Percentiles rank a stretch among this genome's conserved stretches.
Evolutionary conservation across 1,140 invertebrate species (phyloP).

Genomic region (Carcinoscorpius rotundicauda): DNA sequence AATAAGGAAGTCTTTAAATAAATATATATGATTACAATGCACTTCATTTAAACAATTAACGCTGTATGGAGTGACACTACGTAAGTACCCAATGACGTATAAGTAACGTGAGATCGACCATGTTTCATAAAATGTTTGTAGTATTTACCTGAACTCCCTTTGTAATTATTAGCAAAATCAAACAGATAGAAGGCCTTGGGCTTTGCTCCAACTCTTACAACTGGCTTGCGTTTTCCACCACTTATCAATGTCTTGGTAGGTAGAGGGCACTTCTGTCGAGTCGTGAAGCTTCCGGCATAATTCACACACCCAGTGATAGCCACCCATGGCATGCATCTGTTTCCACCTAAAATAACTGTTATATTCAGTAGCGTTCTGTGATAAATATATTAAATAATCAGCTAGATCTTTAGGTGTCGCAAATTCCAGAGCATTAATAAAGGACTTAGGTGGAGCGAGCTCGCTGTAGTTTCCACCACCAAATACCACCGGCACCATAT

Average conservation of each 20-base stretch:
- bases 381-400: constrained; percentile 7
- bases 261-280: constrained; percentile 28
- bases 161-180: no score
- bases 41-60: no score
- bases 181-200: no score
- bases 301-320: constrained; percentile 26
- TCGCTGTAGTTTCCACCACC: constrained; percentile 30
- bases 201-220: constrained; percentile 12
- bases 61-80: no score
- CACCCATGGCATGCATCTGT: constrained; percentile 1
- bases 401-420: constrained; percentile 17
- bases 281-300: constrained; percentile 33
- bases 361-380: constrained; percentile 5
- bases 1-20: no score
- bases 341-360: constrained; percentile 17
- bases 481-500: constrained; percentile 34
- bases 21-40: no score
- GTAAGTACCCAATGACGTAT: no score
- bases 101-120: no score
- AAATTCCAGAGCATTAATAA: constrained; percentile 23
- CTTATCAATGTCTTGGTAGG: constrained; percentile 27
- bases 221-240: constrained; percentile 19
- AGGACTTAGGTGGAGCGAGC: constrained; percentile 20
- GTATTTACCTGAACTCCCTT: no score
- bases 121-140: no score